These are phyloP conservation scores for Monochamus alternatus DNA, from an alignment of 2,888 invertebrate genomes.

Conservation along the genomic window DNA sequence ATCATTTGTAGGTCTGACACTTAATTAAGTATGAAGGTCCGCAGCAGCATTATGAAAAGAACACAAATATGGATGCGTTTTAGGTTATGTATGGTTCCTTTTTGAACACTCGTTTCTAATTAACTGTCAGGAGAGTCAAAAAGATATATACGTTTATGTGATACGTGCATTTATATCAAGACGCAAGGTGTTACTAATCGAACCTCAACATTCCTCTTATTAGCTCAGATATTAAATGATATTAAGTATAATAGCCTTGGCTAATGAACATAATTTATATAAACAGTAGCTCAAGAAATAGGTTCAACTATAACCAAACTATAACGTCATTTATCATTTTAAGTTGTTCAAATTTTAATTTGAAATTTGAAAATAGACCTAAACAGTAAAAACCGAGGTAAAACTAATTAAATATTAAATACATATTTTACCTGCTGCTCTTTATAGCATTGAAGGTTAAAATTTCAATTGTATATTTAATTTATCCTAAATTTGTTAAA, in stretches of 20 bases:
- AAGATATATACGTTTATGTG: conserved; percentile 40
- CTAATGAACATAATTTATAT: neutral
- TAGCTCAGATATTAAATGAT: neutral
- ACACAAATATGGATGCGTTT: conserved; percentile 38
- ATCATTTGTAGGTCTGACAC: conserved; percentile 64
- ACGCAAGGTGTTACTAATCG: conserved; percentile 29
- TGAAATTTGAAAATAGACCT: too few relatives aligned
- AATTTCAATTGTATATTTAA: too few relatives aligned
- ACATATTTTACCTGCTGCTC: too few relatives aligned
- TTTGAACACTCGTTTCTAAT: conserved; percentile 44
- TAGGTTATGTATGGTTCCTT: conserved; percentile 45
- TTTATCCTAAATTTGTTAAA: too few relatives aligned
- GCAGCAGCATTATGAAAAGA: conserved; percentile 37
- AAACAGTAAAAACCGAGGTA: too few relatives aligned
- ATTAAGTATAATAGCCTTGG: neutral
- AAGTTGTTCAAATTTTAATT: too few relatives aligned
- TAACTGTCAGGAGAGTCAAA: conserved; percentile 51
- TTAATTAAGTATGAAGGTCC: conserved; percentile 60
- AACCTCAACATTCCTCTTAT: neutral
- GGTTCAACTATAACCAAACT: too few relatives aligned
- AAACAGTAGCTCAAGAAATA: too few relatives aligned
- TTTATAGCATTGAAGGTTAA: too few relatives aligned
- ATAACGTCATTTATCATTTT: too few relatives aligned
- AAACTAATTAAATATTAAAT: too few relatives aligned
- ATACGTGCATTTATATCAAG: conserved; percentile 27